Percentiles rank a stretch among this genome's conserved stretches.
These are phyloP conservation scores for Drosophila quinaria DNA, from an alignment of 2,888 invertebrate species.

Conservation along the genomic window DNA sequence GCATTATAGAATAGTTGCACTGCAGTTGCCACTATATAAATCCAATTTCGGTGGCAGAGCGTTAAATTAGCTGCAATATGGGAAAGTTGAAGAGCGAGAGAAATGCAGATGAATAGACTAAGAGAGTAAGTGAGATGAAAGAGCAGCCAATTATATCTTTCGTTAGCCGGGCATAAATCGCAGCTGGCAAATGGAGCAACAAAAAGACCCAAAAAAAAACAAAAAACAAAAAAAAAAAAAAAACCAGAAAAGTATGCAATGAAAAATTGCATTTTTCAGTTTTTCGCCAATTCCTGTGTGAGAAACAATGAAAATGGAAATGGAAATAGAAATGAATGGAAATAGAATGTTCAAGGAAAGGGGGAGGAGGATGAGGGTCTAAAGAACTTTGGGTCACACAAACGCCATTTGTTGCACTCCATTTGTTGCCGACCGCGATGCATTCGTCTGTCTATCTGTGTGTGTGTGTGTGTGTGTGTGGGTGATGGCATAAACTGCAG, in stretches of 20 bases:
- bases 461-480: constrained; percentile 5
- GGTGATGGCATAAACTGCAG: constrained; percentile 13
- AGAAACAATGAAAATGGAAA: constrained; percentile 53
- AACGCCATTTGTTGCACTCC: constrained; percentile 43
- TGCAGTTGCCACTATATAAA: constrained; percentile 40
- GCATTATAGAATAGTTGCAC: constrained; percentile 2
- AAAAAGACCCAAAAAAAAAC: constrained; percentile 20
- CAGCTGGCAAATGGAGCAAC: constrained; percentile 48
- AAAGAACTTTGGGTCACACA: constrained; percentile 30
- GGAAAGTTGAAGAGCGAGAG: neutral
- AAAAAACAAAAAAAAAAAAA: constrained; percentile 25
- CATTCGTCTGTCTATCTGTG: neutral
- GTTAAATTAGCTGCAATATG: constrained; percentile 56
- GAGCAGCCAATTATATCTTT: constrained; percentile 68
- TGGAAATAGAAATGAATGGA: constrained; percentile 42
- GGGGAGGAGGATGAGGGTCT: too few relatives aligned
- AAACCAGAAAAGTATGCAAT: constrained; percentile 55
- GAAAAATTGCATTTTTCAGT: constrained; percentile 33
- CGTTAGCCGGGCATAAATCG: constrained; percentile 62
- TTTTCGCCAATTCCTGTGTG: constrained; percentile 22
- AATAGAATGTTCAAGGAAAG: neutral
- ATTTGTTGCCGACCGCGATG: constrained; percentile 13
- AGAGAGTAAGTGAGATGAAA: neutral
- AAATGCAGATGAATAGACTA: neutral
- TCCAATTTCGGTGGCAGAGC: constrained; percentile 62